Evolutionary conservation across 2,113 vertebrate species (phyloP), one percentile per base, ranked within the genome.

Genomic region (Anguilla rostrata): DNA sequence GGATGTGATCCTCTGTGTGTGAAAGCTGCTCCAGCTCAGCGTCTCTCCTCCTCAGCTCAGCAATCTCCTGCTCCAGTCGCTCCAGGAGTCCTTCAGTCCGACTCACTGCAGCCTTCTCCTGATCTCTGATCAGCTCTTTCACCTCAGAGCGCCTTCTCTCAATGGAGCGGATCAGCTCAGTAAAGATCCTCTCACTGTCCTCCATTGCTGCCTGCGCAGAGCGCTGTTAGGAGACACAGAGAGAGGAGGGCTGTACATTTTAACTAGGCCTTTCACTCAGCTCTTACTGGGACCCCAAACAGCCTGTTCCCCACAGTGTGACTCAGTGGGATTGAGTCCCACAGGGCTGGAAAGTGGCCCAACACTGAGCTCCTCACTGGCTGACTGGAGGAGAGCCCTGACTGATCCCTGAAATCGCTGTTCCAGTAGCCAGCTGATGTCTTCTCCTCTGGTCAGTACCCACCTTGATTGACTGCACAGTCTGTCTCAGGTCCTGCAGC

Each of bases 121-220:
- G 71, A 75, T 34, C 71, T 75, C 71, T 75, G 71, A 75, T 75
- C 71, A 75, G n/a, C 71, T 75, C n/a, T 75, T 75, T 75, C 71
- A 75, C 71, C 81, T 83, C 81, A 83, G 81, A 83, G 20, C 46
- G 49, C 81, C 81, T 83, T 29, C 41, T 78, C 63, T 78, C 66
- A 71, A 85, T 75, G 60, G 63, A 46, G 60, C 71, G 26, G 41
- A 80, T 80, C 84, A 85, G 43, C 84, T 85, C 46, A 49, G 71
- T 80, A 29, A 85, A 85, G 43, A 85, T 85, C 75, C 41, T 56
- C 43, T 79, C 84, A 56, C 43, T 85, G n/a, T 85, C 75, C 43
- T 79, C 78, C 78, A 85, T 29, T 39, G 71, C 84, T 78, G 46
- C 49, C 84, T 80, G 84, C 57, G 84, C 84, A 85, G 84, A 78